Evolutionary conservation across 2,113 vertebrate genomes (phyloP).

Genomic region (Sinocyclocheilus anshuiensis): DNA sequence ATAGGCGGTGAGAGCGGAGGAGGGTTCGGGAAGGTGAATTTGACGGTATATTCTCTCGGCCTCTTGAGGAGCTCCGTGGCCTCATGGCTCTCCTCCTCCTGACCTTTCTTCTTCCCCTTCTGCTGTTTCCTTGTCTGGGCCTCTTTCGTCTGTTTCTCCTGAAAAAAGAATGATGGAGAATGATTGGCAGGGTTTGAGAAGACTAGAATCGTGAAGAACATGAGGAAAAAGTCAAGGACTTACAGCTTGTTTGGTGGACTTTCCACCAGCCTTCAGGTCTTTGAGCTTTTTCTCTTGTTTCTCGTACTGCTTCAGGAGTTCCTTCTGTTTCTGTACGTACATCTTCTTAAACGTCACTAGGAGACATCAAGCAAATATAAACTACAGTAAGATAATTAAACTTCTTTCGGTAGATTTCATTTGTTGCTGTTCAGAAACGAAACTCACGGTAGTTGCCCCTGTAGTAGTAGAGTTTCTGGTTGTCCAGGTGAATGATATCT

Average conservation of each 20-base stretch:
- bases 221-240: slow-evolving; percentile 52
- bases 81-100: slow-evolving; percentile 84
- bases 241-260: slow-evolving; percentile 91
- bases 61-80: slow-evolving; percentile 83
- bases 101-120: slow-evolving; percentile 85
- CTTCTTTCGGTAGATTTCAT: neutral
- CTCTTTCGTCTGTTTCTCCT: slow-evolving; percentile 91
- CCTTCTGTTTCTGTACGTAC: slow-evolving; percentile 93
- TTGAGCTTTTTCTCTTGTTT: slow-evolving; percentile 92
- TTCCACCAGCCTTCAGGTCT: slow-evolving; percentile 88
- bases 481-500: slow-evolving; percentile 87
- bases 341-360: slow-evolving; percentile 94
- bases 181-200: neutral
- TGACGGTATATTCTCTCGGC: slow-evolving; percentile 88
- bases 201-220: neutral
- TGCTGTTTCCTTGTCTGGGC: slow-evolving; percentile 87
- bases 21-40: slow-evolving; percentile 90
- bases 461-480: slow-evolving; percentile 89
- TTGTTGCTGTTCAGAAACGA: neutral
- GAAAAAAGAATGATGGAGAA: neutral
- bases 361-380: neutral
- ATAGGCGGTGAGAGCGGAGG: slow-evolving; percentile 87
- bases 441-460: slow-evolving; percentile 89
- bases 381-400: neutral
- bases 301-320: slow-evolving; percentile 88